Evolutionary conservation across 2,113 vertebrate genomes (phyloP), one percentile per base, ranked within the genome.

Genomic region (Acinonyx jubatus): DNA sequence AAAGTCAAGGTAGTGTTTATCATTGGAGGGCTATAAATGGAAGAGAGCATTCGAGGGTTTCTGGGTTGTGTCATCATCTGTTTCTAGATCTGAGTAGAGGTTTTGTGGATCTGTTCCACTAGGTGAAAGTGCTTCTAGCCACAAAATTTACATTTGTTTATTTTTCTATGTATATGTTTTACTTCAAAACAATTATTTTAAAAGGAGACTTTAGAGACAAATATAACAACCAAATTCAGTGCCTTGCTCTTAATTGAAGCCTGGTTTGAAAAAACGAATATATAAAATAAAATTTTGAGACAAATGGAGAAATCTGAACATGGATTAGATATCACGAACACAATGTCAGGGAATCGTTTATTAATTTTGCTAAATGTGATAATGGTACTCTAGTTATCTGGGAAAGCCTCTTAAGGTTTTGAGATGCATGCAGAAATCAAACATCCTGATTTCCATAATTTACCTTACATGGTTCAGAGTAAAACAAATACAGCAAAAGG

Each of bases 141-240:
- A 29, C 50, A 82, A 29, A 48, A 11, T 89, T 96, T 84, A 55
- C 33, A 89, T 73, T 50, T 52, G 63, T 61, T 1, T 10, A 33
- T 68, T 96, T 82, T 91, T 74, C 50, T 71, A 7, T 55, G n/a
- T 27, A 50, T 48, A 12, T 81, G 7, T 66, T 88, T 52, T 71
- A 66, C 7, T 76, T 84, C 9, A 82, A 86, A 85, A 81, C 27
- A 76, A 48, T 95, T 88, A 88, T 87, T 94, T 89, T 74, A 19
- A 66, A 96, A 95, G 88, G 52, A 78, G 45, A 55, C 31, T 89
- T 69, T 65, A 90, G 65, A 91, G 15, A 71, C 11, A 45, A 57
- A 7, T 71, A 33, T 29, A 91, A 71, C 15, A 45, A 55, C 7
- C 4, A 74, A 41, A 27, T 79, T 69, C 23, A 66, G 23, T 52